phyloP scores from a whole-genome alignment of 2,797 vertebrate species.

The Arvicola amphibius region DNA sequence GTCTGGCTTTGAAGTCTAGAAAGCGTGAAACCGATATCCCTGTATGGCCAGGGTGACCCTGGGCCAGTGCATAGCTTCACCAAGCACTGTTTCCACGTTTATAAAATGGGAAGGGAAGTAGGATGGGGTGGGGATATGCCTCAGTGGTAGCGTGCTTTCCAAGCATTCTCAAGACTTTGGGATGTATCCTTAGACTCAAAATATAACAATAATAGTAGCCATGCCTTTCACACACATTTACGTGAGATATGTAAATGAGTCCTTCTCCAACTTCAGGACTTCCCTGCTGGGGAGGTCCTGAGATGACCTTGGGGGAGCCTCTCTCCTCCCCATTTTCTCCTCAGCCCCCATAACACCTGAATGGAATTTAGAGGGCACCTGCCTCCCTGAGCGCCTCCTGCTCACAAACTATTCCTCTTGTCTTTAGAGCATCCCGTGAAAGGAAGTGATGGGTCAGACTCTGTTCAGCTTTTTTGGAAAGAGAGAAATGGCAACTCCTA shows the following conservation, averaged over 20 bases:
- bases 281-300: neutral
- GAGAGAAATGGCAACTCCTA: neutral
- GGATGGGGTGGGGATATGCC: neutral
- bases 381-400: conserved; percentile 53
- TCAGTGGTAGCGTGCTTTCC: neutral
- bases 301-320: neutral
- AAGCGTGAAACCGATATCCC: neutral
- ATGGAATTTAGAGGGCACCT: conserved; percentile 75
- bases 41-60: neutral
- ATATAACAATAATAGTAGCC: neutral
- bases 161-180: neutral
- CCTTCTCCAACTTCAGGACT: neutral
- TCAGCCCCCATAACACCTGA: conserved; percentile 79
- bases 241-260: neutral
- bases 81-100: neutral
- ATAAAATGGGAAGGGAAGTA: neutral
- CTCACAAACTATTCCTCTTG: conserved; percentile 59
- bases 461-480: conserved; percentile 51
- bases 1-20: no score
- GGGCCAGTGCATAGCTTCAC: neutral
- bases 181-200: neutral
- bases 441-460: conserved; percentile 60
- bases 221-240: neutral
- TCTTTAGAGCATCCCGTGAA: conserved; percentile 59
- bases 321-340: neutral